Evolutionary conservation across 2,888 invertebrate genomes (phyloP).

Genomic region (Hyposoter didymator): DNA sequence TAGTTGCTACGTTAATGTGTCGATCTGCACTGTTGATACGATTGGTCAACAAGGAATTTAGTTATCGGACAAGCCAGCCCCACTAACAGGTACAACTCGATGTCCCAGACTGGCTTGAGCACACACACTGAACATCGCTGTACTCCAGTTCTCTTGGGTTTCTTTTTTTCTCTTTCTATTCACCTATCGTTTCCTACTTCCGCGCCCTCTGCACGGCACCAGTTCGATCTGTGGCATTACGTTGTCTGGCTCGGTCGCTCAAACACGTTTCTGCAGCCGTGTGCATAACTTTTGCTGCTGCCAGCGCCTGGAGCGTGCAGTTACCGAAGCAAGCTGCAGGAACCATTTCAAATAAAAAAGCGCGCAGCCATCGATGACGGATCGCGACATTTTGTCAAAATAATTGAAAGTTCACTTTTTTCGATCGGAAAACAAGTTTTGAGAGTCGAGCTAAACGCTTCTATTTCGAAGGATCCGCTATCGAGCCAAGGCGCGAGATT

Average conservation of each 20-base stretch:
- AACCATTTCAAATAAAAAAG: no score
- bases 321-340: no score
- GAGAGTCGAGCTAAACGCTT: no score
- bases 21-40: neutral
- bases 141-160: conserved; percentile 29
- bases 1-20: neutral
- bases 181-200: neutral
- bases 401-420: no score
- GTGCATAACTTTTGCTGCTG: no score
- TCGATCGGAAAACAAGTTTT: no score
- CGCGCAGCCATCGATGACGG: no score
- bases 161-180: conserved; percentile 19
- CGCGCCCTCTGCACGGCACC: conserved; percentile 23
- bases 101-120: conserved; percentile 42
- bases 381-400: no score
- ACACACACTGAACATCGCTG: conserved; percentile 16
- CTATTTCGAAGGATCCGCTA: no score
- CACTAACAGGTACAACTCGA: conserved; percentile 23
- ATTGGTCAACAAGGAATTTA: neutral
- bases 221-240: neutral
- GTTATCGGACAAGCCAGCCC: neutral
- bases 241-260: neutral
- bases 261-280: neutral
- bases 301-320: no score
- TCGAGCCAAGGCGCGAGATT: no score